These are phyloP conservation scores for Torymus texanus DNA, from an alignment of 2,888 invertebrate species.

Conservation along the genomic window DNA sequence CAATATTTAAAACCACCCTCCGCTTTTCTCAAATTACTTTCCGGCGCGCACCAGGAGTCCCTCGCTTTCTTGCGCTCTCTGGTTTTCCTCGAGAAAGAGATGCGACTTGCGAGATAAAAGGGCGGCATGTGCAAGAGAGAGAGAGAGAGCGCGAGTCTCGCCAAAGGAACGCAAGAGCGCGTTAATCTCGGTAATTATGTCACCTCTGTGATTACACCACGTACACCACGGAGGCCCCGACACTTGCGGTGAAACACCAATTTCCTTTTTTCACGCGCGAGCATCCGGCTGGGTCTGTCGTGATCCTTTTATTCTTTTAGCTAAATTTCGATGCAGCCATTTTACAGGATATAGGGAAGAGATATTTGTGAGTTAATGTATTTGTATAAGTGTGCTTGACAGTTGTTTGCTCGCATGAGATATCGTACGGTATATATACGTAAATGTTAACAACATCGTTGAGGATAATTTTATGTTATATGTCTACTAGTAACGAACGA, in stretches of 20 bases:
- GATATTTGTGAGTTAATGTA: no score
- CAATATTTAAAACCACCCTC: constrained; percentile 69
- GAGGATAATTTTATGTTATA: no score
- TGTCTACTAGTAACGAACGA: no score
- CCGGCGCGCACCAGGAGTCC: constrained; percentile 54
- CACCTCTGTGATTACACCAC: constrained; percentile 62
- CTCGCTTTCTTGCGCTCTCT: neutral
- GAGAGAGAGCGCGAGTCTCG: neutral
- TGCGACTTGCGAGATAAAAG: constrained; percentile 63
- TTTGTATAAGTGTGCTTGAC: no score
- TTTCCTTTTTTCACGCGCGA: constrained; percentile 24
- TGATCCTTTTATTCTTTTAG: no score
- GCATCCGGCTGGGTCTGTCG: no score
- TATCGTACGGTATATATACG: no score
- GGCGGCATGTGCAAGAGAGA: constrained; percentile 35
- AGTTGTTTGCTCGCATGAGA: no score
- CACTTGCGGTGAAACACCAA: constrained; percentile 27
- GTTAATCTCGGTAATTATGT: constrained; percentile 73
- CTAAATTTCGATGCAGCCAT: no score
- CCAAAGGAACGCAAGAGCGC: constrained; percentile 63
- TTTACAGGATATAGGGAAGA: no score
- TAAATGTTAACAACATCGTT: no score
- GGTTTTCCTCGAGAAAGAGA: constrained; percentile 25
- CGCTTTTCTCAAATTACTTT: constrained; percentile 69
- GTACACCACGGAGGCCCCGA: neutral